Conservation (phyloP, 64 coral and sea anemone genomes). For the Trachythela sp. region DNA sequence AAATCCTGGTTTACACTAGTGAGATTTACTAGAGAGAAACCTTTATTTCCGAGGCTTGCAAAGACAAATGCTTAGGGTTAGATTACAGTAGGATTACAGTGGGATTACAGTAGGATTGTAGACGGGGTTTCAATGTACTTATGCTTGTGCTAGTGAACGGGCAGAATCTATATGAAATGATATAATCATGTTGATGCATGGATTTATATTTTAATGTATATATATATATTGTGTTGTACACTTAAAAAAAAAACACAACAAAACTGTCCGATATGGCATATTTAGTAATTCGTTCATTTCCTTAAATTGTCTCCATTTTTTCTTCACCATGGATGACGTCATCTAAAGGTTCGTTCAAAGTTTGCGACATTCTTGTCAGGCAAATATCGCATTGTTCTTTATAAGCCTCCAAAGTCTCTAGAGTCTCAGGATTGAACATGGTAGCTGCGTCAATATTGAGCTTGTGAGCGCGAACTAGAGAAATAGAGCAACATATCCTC, state of each 20-base stretch:
- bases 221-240: too few species aligned
- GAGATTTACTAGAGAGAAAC: too few species aligned
- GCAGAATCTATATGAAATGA: too few species aligned
- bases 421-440: constrained; percentile 12
- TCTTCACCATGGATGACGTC: background rate
- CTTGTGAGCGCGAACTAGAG: background rate
- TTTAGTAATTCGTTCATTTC: background rate
- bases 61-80: too few species aligned
- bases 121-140: too few species aligned
- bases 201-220: too few species aligned
- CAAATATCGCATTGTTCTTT: constrained; percentile 9
- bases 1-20: too few species aligned
- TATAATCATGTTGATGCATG: too few species aligned
- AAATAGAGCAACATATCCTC: background rate
- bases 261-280: background rate
- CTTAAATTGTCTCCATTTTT: background rate
- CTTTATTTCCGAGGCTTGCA: too few species aligned
- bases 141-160: too few species aligned
- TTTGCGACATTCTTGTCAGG: constrained; percentile 2
- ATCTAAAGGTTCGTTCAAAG: constrained; percentile 1
- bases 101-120: too few species aligned
- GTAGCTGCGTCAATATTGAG: constrained; percentile 4
- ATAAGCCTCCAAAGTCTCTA: background rate
- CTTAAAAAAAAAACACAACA: background rate
- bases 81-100: too few species aligned